These are phyloP conservation scores for Hippocampus comes DNA, from an alignment of 2,113 vertebrate genomes.

Conservation along the genomic window DNA sequence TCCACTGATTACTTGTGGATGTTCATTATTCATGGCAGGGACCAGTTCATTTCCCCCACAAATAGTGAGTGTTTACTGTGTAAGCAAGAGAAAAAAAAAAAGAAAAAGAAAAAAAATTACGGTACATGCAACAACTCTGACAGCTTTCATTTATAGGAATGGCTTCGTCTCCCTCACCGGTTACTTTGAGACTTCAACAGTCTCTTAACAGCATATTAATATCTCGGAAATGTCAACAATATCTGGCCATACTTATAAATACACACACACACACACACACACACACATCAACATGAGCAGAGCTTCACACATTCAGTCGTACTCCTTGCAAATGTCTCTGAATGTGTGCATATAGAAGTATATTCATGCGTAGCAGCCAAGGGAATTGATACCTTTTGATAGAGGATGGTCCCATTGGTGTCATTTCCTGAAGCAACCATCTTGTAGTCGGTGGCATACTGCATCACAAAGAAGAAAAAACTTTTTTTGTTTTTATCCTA, in stretches of 20 bases:
- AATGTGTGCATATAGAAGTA: background rate
- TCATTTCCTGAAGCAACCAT: slow-evolving; percentile 69
- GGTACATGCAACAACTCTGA: background rate
- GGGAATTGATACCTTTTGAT: slow-evolving; percentile 79
- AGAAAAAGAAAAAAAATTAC: background rate
- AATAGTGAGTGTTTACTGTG: too few species aligned
- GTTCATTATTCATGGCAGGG: too few species aligned
- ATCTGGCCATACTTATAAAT: background rate
- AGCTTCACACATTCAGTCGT: background rate
- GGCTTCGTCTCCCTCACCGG: background rate
- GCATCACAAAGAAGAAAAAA: slow-evolving; percentile 41
- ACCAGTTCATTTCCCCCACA: too few species aligned
- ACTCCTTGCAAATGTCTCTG: too few species aligned
- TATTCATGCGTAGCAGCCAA: background rate
- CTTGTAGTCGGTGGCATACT: slow-evolving; percentile 88
- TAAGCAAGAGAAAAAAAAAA: too few species aligned
- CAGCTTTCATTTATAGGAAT: background rate
- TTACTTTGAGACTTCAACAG: too few species aligned
- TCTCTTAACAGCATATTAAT: too few species aligned
- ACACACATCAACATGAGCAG: background rate
- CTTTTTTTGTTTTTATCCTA: background rate
- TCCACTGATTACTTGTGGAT: too few species aligned
- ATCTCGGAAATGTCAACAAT: background rate
- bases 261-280: background rate
- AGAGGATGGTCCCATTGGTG: slow-evolving; percentile 77